phyloP scores from a whole-genome alignment of 2,888 invertebrate genomes.

The Eupeodes latifasciatus region DNA sequence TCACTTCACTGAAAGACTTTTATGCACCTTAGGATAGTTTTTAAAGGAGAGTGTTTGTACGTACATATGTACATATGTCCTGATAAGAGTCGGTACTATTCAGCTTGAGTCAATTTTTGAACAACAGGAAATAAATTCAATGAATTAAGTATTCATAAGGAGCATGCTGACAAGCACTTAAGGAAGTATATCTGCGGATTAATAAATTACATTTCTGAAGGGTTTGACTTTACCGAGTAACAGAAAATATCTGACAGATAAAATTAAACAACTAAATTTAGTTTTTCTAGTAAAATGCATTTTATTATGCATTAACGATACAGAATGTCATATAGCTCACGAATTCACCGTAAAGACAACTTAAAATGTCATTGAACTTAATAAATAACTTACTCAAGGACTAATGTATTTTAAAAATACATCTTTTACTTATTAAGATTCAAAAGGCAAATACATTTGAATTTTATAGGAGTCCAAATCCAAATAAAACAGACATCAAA shows the following conservation, averaged over 20 bases:
- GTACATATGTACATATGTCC: too few relatives aligned
- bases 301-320: too few relatives aligned
- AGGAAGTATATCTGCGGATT: neutral
- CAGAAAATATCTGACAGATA: neutral
- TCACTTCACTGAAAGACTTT: neutral
- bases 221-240: neutral
- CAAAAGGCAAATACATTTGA: too few relatives aligned
- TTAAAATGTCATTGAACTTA: too few relatives aligned
- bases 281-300: too few relatives aligned
- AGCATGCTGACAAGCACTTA: slow-evolving; percentile 27
- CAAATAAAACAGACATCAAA: too few relatives aligned
- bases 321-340: too few relatives aligned
- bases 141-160: slow-evolving; percentile 1
- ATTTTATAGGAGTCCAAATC: too few relatives aligned
- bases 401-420: too few relatives aligned
- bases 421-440: too few relatives aligned
- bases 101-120: neutral
- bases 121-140: slow-evolving; percentile 18
- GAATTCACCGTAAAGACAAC: too few relatives aligned
- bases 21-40: neutral
- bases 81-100: neutral
- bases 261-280: neutral
- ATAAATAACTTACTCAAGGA: too few relatives aligned
- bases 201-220: neutral
- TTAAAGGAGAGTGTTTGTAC: neutral